Evolutionary conservation across 92 coral and sea anemone genomes (phyloP).

Genomic region (Actinostola sp.): DNA sequence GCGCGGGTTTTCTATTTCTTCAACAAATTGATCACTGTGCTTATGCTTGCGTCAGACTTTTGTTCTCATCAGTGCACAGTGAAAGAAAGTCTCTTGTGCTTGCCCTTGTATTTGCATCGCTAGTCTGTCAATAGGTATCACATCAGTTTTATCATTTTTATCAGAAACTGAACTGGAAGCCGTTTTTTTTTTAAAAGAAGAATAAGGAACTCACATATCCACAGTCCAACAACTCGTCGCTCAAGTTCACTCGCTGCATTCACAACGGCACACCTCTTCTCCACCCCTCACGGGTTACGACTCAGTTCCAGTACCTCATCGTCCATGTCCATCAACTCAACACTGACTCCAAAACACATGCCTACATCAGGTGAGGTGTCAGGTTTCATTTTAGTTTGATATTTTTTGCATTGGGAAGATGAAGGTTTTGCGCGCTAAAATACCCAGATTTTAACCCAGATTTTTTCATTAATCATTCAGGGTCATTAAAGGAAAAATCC

Average conservation of each 20-base stretch:
- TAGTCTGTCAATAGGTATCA: no score
- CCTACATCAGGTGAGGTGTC: conserved; percentile 24
- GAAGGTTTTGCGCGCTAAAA: not conserved
- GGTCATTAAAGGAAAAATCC: conserved; percentile 32
- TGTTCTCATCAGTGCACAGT: no score
- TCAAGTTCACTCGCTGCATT: conserved; percentile 74
- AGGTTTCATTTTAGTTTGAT: not conserved
- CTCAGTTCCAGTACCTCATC: conserved; percentile 42
- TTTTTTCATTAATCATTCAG: not conserved
- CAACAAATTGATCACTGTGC: no score
- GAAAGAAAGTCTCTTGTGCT: no score
- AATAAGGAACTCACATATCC: conserved; percentile 82
- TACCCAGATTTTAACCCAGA: not conserved
- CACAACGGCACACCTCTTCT: conserved; percentile 36
- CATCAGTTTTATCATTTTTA: not conserved
- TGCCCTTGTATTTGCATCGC: no score
- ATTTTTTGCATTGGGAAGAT: not conserved
- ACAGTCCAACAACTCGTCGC: conserved; percentile 84
- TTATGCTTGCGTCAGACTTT: no score
- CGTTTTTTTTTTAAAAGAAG: conserved; percentile 81
- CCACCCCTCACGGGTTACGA: conserved; percentile 26
- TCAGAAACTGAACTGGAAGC: conserved; percentile 89
- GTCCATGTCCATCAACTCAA: conserved; percentile 31
- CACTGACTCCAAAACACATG: conserved; percentile 24
- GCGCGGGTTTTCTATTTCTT: no score